Conservation (phyloP, 2,797 vertebrate genomes). For the Karalla daura region DNA sequence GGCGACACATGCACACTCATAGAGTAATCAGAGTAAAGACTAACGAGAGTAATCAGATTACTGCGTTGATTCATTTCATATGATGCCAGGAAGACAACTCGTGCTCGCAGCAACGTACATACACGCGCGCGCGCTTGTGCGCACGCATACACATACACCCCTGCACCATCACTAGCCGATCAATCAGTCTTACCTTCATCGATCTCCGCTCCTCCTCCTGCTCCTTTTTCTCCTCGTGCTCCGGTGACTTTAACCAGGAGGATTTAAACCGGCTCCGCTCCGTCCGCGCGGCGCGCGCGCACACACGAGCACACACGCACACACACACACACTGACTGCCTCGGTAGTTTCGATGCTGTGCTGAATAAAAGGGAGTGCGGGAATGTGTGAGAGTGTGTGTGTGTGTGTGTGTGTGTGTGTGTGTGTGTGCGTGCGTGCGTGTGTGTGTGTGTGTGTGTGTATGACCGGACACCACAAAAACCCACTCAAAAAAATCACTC, state of each 20-base stretch:
- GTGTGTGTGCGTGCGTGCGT: neutral
- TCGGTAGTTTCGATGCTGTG: constrained; percentile 33
- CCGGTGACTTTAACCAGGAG: constrained; percentile 15
- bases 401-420: neutral
- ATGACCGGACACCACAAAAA: constrained; percentile 20
- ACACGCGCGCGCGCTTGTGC: too few relatives aligned
- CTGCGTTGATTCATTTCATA: constrained; percentile 56
- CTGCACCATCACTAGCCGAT: constrained; percentile 45
- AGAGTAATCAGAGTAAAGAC: constrained; percentile 24
- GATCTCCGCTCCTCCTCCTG: constrained; percentile 25
- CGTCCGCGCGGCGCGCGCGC: neutral
- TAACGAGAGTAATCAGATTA: constrained; percentile 49
- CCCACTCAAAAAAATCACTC: constrained; percentile 2
- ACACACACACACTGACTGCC: neutral
- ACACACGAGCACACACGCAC: constrained; percentile 21
- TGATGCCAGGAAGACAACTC: constrained; percentile 51
- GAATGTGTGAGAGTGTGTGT: neutral
- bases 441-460: neutral
- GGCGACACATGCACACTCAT: constrained; percentile 4
- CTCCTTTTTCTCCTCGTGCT: neutral
- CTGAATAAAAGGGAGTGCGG: constrained; percentile 13
- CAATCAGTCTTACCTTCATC: constrained; percentile 64
- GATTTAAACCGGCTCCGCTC: constrained; percentile 23
- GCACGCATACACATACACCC: too few relatives aligned
- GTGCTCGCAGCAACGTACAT: too few relatives aligned